A percentile compares a stretch with the other conserved stretches of the same genome.
These are phyloP conservation scores for Hydrozoanthus gracilis DNA, from an alignment of 92 coral and sea anemone genomes.

Conservation along the genomic window DNA sequence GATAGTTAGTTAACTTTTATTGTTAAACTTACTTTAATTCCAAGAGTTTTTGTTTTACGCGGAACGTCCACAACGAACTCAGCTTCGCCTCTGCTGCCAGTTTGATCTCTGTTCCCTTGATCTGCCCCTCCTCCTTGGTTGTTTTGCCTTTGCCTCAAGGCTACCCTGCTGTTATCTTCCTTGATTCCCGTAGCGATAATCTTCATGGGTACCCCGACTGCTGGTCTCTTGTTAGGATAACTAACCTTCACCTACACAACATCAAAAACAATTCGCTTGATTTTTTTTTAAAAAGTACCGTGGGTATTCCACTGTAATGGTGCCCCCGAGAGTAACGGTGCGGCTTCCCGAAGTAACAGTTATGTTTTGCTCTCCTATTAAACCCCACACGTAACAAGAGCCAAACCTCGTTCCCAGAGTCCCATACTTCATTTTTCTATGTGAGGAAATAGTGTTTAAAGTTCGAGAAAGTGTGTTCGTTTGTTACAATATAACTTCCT, in stretches of 20 bases:
- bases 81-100: constrained; percentile 69
- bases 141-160: not conserved
- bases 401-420: too few species aligned
- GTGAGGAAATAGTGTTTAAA: too few species aligned
- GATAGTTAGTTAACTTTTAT: too few species aligned
- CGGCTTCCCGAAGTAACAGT: too few species aligned
- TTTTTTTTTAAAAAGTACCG: not conserved
- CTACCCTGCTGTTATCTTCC: not conserved
- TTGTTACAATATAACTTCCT: too few species aligned
- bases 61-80: constrained; percentile 85
- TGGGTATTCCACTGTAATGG: too few species aligned
- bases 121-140: not conserved
- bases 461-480: too few species aligned
- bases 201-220: constrained; percentile 61
- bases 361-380: too few species aligned
- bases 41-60: constrained; percentile 56
- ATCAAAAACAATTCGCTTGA: too few species aligned
- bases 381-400: too few species aligned
- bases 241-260: constrained; percentile 69
- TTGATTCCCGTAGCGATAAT: constrained; percentile 63
- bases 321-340: too few species aligned
- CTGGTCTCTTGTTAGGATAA: constrained; percentile 68
- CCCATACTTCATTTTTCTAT: too few species aligned
- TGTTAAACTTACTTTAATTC: constrained; percentile 59
- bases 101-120: constrained; percentile 58